Conservation (phyloP, 2,888 invertebrate species). For the Rhorus exstirpatorius region DNA sequence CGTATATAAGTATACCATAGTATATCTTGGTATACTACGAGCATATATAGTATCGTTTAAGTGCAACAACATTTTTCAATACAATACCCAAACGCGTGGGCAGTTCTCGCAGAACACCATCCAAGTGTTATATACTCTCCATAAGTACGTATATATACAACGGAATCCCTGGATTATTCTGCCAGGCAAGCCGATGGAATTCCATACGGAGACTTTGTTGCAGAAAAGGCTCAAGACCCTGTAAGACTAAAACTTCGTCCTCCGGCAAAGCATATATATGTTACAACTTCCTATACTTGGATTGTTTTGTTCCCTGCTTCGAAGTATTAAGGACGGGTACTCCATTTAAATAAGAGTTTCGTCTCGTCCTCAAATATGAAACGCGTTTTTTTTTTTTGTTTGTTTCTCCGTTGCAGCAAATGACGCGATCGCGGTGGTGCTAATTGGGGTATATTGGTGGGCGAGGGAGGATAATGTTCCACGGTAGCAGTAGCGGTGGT, state of each 20-base stretch:
- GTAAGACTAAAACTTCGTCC: no score
- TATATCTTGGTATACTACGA: slow-evolving; percentile 1
- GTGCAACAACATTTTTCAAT: slow-evolving; percentile 36
- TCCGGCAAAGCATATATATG: slow-evolving; percentile 5
- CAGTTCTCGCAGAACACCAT: slow-evolving; percentile 36
- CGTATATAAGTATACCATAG: background rate
- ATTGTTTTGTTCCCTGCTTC: no score
- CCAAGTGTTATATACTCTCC: background rate
- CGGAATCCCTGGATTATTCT: slow-evolving; percentile 8
- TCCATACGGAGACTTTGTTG: no score
- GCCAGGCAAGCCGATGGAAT: background rate
- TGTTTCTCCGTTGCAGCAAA: slow-evolving; percentile 72
- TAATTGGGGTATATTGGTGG: slow-evolving; percentile 56
- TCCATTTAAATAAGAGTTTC: no score
- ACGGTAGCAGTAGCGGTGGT: slow-evolving; percentile 84
- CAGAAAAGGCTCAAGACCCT: no score
- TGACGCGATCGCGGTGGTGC: slow-evolving; percentile 75
- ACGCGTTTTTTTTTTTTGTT: no score
- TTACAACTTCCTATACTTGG: no score
- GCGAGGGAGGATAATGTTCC: slow-evolving; percentile 82
- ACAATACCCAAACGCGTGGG: slow-evolving; percentile 51
- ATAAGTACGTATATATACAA: slow-evolving; percentile 16
- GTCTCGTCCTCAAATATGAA: background rate
- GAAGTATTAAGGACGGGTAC: no score
- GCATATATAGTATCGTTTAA: slow-evolving; percentile 14